A percentile compares a stretch with the other conserved stretches of the same genome.
Conservation (phyloP, 2,113 vertebrate species). For the Probosciger aterrimus region DNA sequence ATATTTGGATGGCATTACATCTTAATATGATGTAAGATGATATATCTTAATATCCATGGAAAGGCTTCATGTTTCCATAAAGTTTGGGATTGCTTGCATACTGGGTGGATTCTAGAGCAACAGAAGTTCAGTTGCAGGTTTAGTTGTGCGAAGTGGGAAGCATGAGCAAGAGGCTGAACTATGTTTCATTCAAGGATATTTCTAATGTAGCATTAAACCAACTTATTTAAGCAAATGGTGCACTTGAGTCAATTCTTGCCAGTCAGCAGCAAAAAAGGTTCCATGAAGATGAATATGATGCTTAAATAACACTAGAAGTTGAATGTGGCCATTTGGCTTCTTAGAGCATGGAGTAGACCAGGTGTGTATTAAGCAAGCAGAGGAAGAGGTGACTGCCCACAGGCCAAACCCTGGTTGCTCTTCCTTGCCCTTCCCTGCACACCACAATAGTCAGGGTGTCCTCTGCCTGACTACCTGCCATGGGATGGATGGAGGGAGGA, state of each 20-base stretch:
- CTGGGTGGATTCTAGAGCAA: not conserved
- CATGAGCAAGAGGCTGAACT: not conserved
- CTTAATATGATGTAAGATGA: not conserved
- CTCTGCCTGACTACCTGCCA: not conserved
- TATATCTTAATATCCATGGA: not conserved
- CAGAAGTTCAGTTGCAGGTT: not conserved
- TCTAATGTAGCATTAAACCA: not conserved
- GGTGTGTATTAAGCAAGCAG: not conserved
- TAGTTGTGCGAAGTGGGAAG: not conserved
- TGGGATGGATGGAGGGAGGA: not conserved
- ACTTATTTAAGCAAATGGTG: not conserved
- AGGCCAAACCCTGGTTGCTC: not conserved
- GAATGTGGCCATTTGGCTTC: not conserved
- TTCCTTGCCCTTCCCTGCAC: not conserved
- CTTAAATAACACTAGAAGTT: not conserved
- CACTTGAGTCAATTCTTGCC: not conserved
- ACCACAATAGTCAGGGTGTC: not conserved
- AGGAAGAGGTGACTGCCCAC: not conserved
- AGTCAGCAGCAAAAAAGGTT: not conserved
- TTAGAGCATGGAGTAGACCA: not conserved
- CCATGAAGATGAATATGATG: not conserved
- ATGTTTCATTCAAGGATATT: not conserved
- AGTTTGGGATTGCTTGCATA: not conserved
- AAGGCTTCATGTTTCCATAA: not conserved
- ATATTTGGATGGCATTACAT: not conserved